Conservation (phyloP, 1,140 invertebrate species). For the Melitaea cinxia region DNA sequence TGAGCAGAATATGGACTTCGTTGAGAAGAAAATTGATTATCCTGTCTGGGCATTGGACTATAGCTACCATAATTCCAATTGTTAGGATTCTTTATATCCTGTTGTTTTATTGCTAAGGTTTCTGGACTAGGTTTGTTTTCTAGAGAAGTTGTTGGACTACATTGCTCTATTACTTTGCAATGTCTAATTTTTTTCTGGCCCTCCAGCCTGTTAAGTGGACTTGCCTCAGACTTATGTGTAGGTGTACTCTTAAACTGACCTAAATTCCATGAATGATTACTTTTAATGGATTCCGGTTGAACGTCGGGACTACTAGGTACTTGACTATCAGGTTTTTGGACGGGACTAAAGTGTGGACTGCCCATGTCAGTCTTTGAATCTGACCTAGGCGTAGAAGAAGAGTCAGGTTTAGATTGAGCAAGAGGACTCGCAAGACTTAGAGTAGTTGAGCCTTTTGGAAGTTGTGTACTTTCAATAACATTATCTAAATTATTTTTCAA, state of each 20-base stretch:
- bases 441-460: constrained; percentile 48
- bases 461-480: constrained; percentile 46
- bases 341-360: constrained; percentile 73
- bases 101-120: constrained; percentile 59
- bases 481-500: constrained; percentile 49
- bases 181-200: constrained; percentile 67
- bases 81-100: constrained; percentile 70
- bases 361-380: constrained; percentile 69
- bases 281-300: constrained; percentile 60
- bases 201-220: constrained; percentile 72
- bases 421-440: constrained; percentile 69
- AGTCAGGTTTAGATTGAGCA: constrained; percentile 70
- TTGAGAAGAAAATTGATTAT: constrained; percentile 71
- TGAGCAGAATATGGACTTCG: constrained; percentile 77
- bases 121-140: constrained; percentile 76
- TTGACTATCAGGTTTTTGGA: constrained; percentile 76
- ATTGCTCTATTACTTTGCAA: constrained; percentile 69
- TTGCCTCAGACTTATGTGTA: constrained; percentile 74
- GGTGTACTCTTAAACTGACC: constrained; percentile 71
- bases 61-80: constrained; percentile 73
- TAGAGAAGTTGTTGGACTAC: constrained; percentile 72
- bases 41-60: constrained; percentile 76
- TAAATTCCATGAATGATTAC: constrained; percentile 67
- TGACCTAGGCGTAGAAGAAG: constrained; percentile 72
- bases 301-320: constrained; percentile 72